A percentile compares a stretch with the other conserved stretches of the same genome.
These are phyloP conservation scores for Lithosia quadra DNA, from an alignment of 2,888 invertebrate genomes.

Conservation along the genomic window DNA sequence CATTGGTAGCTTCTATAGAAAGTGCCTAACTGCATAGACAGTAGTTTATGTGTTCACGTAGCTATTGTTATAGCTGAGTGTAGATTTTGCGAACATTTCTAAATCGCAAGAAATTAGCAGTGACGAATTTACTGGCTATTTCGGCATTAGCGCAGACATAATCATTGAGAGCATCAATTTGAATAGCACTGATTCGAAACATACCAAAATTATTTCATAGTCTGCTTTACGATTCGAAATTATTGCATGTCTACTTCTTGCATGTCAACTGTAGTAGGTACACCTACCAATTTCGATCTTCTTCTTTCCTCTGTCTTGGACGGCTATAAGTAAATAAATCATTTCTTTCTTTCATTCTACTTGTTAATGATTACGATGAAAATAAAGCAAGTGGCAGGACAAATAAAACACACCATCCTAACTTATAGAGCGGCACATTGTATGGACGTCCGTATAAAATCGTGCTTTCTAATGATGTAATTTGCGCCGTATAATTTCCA, in stretches of 20 bases:
- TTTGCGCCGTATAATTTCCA: constrained; percentile 78
- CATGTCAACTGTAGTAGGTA: too few species aligned
- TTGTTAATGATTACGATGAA: not conserved
- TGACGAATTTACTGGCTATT: not conserved
- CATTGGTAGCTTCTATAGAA: constrained; percentile 27
- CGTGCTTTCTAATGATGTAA: constrained; percentile 75
- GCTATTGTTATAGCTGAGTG: not conserved
- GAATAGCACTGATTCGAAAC: too few species aligned
- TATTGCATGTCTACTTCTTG: too few species aligned
- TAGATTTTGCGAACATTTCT: not conserved
- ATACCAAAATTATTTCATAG: too few species aligned
- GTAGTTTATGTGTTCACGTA: not conserved
- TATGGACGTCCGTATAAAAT: constrained; percentile 62
- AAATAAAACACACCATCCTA: constrained; percentile 34
- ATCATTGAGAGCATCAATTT: too few species aligned
- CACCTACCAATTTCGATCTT: too few species aligned
- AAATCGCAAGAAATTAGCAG: not conserved
- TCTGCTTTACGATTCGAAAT: too few species aligned
- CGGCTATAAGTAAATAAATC: too few species aligned
- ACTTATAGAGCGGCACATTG: constrained; percentile 39
- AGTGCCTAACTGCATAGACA: constrained; percentile 3
- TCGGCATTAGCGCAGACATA: too few species aligned
- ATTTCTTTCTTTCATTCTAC: not conserved
- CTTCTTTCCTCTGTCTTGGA: too few species aligned
- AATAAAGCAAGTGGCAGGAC: constrained; percentile 17